Evolutionary conservation across 2,797 vertebrate genomes (phyloP).

Genomic region (Brotula barbata): DNA sequence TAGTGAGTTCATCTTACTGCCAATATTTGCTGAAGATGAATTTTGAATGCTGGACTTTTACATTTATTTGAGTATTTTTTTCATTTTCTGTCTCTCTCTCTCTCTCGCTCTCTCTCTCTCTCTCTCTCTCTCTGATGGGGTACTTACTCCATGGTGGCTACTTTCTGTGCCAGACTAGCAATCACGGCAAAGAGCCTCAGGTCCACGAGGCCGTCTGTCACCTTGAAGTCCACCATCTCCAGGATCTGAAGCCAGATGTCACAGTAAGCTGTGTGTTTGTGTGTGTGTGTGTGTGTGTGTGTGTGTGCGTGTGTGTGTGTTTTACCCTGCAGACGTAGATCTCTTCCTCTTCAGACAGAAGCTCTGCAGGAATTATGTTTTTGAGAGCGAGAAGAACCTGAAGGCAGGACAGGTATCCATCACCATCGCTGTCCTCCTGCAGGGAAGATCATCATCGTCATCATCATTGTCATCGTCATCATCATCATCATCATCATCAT

Average conservation of each 20-base stretch:
- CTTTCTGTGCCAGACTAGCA: constrained; percentile 90
- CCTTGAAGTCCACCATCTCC: constrained; percentile 91
- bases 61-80: too few relatives aligned
- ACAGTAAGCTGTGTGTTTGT: constrained; percentile 7
- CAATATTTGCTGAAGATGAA: too few relatives aligned
- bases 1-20: too few relatives aligned
- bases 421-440: constrained; percentile 76
- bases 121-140: too few relatives aligned
- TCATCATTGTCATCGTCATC: background rate
- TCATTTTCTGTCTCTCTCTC: too few relatives aligned
- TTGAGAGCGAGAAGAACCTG: constrained; percentile 80
- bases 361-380: constrained; percentile 71
- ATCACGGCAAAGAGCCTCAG: constrained; percentile 90
- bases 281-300: constrained; percentile 13
- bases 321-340: constrained; percentile 79
- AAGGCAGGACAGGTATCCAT: constrained; percentile 78
- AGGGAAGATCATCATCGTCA: constrained; percentile 21
- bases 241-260: constrained; percentile 82
- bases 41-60: too few relatives aligned
- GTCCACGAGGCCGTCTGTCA: constrained; percentile 94
- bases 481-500: too few relatives aligned
- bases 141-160: constrained; percentile 90
- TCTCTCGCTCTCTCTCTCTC: too few relatives aligned
- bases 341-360: constrained; percentile 81
- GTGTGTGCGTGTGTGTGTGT: constrained; percentile 5